Percentiles rank a stretch among this genome's conserved stretches.
Conservation (phyloP, 1,140 invertebrate genomes). For the Panulirus ornatus region DNA sequence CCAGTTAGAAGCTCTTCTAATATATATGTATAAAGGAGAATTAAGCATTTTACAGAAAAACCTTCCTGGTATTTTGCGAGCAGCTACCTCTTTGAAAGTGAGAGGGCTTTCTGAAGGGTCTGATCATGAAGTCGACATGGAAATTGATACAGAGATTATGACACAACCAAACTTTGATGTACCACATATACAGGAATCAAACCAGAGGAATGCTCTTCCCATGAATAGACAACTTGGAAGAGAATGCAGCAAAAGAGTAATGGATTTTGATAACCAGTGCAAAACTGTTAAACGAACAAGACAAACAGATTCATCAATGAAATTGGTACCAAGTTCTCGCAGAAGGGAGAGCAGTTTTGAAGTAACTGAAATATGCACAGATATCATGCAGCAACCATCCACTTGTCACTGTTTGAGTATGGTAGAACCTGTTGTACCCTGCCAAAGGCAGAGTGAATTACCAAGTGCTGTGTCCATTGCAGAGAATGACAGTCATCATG, state of each 20-base stretch:
- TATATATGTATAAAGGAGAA: constrained; percentile 20
- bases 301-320: not conserved
- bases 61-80: not conserved
- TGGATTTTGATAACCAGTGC: not conserved
- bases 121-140: not conserved
- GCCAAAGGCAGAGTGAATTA: not conserved
- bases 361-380: not conserved
- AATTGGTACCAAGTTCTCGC: not conserved
- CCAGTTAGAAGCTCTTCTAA: not conserved
- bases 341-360: too few relatives aligned
- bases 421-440: not conserved
- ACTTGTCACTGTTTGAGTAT: not conserved
- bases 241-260: not conserved
- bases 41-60: not conserved
- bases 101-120: not conserved
- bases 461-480: not conserved
- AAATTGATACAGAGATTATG: not conserved
- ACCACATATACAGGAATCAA: not conserved
- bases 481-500: not conserved
- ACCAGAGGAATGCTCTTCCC: not conserved
- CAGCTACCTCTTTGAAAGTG: not conserved
- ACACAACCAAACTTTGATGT: not conserved
- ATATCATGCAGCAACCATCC: not conserved
- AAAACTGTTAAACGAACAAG: not conserved
- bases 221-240: not conserved